Evolutionary conservation across 2,797 vertebrate genomes (phyloP).

Genomic region (Oophaga sylvatica): DNA sequence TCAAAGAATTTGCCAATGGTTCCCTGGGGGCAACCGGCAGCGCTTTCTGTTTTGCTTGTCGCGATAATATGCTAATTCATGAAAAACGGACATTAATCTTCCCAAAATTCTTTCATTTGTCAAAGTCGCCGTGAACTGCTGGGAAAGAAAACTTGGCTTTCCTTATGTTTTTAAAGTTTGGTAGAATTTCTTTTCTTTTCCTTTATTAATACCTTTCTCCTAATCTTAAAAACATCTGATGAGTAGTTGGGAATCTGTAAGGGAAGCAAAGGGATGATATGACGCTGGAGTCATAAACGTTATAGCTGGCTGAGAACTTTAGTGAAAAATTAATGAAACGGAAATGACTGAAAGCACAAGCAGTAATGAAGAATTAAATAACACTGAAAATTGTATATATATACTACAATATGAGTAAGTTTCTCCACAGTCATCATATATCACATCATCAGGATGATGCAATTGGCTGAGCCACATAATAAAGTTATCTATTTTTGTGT

Average conservation of each 20-base stretch:
- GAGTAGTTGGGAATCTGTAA: neutral
- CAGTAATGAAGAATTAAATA: neutral
- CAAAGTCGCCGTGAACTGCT: conserved; percentile 73
- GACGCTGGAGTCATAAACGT: conserved; percentile 15
- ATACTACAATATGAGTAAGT: no score
- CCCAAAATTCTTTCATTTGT: conserved; percentile 75
- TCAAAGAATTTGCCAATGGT: conserved; percentile 69
- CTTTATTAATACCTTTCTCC: conserved; percentile 57
- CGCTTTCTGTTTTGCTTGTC: conserved; percentile 73
- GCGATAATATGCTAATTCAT: conserved; percentile 82
- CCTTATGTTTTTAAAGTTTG: conserved; percentile 63
- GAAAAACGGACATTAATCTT: conserved; percentile 72
- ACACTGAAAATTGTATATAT: neutral
- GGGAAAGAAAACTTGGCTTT: conserved; percentile 68
- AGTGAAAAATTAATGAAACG: neutral
- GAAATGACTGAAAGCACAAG: neutral
- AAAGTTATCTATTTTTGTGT: no score
- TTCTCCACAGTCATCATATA: no score
- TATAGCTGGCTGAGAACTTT: conserved; percentile 16
- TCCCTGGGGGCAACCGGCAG: conserved; percentile 67
- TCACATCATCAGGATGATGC: no score
- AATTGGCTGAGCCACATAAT: no score
- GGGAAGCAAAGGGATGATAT: neutral
- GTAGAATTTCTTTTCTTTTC: conserved; percentile 22
- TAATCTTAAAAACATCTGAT: conserved; percentile 81